Evolutionary conservation across 1,140 invertebrate species (phyloP), one percentile per base, ranked within the genome.

Genomic region (Pseudomyrmex cubaensis): DNA sequence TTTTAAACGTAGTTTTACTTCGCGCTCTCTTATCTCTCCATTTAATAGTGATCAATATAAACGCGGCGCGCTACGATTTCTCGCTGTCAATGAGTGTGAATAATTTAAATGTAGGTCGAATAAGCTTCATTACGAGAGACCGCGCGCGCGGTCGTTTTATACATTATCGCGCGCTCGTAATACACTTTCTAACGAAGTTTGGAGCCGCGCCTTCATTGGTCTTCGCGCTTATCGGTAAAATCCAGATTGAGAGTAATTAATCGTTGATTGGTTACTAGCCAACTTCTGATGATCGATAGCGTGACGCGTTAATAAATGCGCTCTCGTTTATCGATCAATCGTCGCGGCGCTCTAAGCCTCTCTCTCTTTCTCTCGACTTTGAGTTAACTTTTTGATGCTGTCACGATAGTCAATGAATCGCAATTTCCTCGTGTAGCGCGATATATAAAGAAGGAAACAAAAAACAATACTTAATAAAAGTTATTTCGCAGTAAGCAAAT

Each of bases 161-260:
- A 35, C 1, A 35, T 5, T 46, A 25, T 64, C n/a, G 62, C 25
- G 35, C 13, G 25, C 35, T 12, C 13, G 61, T 63, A 63, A 63
- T 63, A 64, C 17, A 64, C 62, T 64, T 44, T 64, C 62, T 64
- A 64, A 35, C 35, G 35, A 35, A 64, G 62, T 64, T 64, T 64
- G 25, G 35, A 35, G 35, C 62, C 62, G 62, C 62, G n/a, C 20
- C 62, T 64, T 64, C 35, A n/a, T 20, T 25, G 35, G 25, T 64
- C 62, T n/a, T 35, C 62, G 62, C 35, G 62, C 35, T 64, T n/a
- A 64, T 64, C 62, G 62, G 35, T n/a, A 61, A 72, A 35, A 59
- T 72, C 22, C n/a, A 70, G 54, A 70, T 78, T 25, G 76, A 80
- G n/a, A 59, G 10, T 59, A 50, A 61, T 80, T 72, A 80, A 59